Percentiles rank a stretch among this genome's conserved stretches.
phyloP scores from a whole-genome alignment of 2,113 vertebrate species.

The Panthera leo region DNA sequence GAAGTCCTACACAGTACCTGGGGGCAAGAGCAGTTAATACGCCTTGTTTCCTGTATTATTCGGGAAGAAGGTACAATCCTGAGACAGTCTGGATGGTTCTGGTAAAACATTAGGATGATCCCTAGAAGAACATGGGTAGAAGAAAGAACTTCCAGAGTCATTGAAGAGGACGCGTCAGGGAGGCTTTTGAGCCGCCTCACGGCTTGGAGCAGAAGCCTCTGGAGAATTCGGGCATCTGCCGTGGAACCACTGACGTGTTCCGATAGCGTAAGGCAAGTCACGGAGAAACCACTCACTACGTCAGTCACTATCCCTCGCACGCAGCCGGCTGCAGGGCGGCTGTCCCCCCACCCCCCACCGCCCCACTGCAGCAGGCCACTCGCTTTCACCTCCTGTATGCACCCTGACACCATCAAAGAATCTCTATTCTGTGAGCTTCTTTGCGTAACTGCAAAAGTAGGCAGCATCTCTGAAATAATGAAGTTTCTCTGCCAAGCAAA shows the following conservation, averaged over 20 bases:
- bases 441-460: conserved; percentile 3
- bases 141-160: background rate
- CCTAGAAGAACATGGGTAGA: background rate
- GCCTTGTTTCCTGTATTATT: background rate
- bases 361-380: background rate
- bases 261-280: background rate
- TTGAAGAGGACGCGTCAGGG: background rate
- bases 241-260: rapidly evolving
- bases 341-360: background rate
- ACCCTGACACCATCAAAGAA: background rate
- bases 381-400: background rate
- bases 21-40: background rate
- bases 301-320: rapidly evolving
- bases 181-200: background rate
- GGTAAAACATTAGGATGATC: background rate
- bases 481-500: background rate
- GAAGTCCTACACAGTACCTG: background rate
- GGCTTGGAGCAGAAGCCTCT: background rate
- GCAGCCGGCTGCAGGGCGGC: background rate
- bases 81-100: background rate
- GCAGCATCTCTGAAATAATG: background rate
- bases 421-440: background rate
- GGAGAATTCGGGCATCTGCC: rapidly evolving
- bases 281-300: rapidly evolving
- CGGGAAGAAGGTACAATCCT: background rate